A percentile compares a stretch with the other conserved stretches of the same genome.
Evolutionary conservation across 1,140 invertebrate genomes (phyloP).

Genomic region (Babylonia areolata): DNA sequence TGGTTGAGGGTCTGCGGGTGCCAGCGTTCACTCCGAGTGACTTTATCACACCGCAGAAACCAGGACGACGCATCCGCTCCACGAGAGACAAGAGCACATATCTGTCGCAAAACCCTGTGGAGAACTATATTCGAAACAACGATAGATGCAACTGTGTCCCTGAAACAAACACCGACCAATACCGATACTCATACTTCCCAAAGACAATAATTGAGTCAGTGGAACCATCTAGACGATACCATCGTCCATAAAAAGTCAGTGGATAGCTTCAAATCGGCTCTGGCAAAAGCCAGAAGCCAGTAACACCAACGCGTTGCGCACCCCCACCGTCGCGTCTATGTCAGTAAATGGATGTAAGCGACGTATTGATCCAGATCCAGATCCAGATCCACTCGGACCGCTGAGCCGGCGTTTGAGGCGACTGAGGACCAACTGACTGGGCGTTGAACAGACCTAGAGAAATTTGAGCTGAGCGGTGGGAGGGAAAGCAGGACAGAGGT

Average conservation of each 20-base stretch:
- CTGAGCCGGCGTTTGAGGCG: too few species aligned
- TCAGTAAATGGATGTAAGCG: too few species aligned
- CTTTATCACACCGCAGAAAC: not conserved
- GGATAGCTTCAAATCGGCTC: slow-evolving; percentile 10
- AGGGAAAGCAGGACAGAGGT: too few species aligned
- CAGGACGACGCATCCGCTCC: not conserved
- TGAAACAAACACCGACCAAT: not conserved
- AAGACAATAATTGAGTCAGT: not conserved
- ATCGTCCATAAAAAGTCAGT: not conserved
- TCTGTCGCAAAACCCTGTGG: not conserved
- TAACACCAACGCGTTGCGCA: not conserved
- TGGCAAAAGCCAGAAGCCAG: not conserved
- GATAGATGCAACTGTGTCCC: not conserved
- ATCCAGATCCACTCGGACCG: too few species aligned
- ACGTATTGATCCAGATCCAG: too few species aligned
- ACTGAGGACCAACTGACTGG: too few species aligned
- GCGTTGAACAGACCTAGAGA: too few species aligned
- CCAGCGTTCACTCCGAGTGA: not conserved
- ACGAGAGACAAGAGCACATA: not conserved
- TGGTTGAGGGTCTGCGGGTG: slow-evolving; percentile 29
- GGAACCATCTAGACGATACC: not conserved
- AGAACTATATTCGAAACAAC: slow-evolving; percentile 3
- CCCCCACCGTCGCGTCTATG: not conserved
- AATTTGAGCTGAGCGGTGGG: too few species aligned
- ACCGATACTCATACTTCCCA: not conserved